Base-by-base conservation (phyloP, 1,140 invertebrate genomes). In the Caerostris extrusa region DNA sequence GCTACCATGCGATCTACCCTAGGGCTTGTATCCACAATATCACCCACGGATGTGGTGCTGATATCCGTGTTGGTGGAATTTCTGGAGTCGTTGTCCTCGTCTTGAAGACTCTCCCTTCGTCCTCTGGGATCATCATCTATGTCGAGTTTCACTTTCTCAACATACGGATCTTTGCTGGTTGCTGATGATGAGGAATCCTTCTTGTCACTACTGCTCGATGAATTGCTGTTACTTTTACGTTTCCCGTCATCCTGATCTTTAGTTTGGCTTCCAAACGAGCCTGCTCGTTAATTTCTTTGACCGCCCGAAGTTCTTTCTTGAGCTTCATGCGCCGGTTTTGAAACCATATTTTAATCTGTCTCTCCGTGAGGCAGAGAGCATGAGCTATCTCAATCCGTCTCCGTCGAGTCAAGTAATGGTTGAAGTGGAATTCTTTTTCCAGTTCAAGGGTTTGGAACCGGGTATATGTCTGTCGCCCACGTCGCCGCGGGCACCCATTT, bases 341-440 rank as follows among this genome's bases (percentile, higher is more conserved):
- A 96, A 99, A 99, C 98, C 98, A 99, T 95, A 99, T 99, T 97
- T 99, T 99, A 95, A 99, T 99, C 96, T 99, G 99, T 95, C 99
- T 97, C 96, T 99, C 99, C 93, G 98, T 99, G 85, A 99, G 97
- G 96, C 98, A 99, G 14, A 99, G 97, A 60, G 98, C 98, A 96
- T 99, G 98, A 10, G 98, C 98, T 95, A 99, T 99, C 96, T 99
- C 99, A 96, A 99, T 99, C 96, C 99, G 97, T 96, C 99, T 97
- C 96, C 98, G 97, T 95, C 98, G 97, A 95, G 99, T 99, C 96
- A 99, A 97, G 96, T 99, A 99, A 95, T 99, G 98, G 96, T 99
- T 99, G 96, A 99, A 99, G 96, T 99, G 98, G 96, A 99, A 99
- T 96, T 99, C 99, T 96, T 99, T 99, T 96, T 99, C 99, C 96